Conservation (phyloP, 2,888 invertebrate species). For the Oscheius sp. region DNA sequence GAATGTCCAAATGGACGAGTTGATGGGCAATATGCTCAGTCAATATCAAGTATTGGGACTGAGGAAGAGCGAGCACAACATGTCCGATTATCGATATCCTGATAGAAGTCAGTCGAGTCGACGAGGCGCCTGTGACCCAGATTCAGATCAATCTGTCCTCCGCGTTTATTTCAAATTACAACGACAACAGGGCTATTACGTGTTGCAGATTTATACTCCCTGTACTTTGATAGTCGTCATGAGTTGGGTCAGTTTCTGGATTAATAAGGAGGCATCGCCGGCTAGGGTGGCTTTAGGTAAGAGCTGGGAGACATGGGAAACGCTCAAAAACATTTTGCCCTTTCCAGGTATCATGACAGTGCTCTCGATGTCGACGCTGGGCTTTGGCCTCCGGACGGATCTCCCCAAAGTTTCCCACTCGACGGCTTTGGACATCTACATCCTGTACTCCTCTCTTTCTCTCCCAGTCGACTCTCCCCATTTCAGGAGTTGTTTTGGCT, state of each 20-base stretch:
- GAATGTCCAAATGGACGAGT: conserved; percentile 82
- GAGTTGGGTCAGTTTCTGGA: conserved; percentile 82
- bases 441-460: conserved; percentile 76
- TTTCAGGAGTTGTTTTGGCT: conserved; percentile 63
- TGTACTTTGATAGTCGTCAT: conserved; percentile 75
- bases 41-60: conserved; percentile 87
- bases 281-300: conserved; percentile 85
- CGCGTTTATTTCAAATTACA: conserved; percentile 84
- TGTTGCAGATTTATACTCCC: conserved; percentile 77
- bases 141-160: conserved; percentile 74
- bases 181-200: conserved; percentile 82
- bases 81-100: conserved; percentile 56
- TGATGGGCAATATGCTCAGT: conserved; percentile 89
- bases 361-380: conserved; percentile 86
- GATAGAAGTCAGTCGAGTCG: conserved; percentile 49
- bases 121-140: too few species aligned
- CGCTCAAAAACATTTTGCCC: background rate
- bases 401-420: conserved; percentile 87
- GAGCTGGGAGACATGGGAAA: background rate
- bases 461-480: background rate
- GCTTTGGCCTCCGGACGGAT: conserved; percentile 82
- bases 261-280: conserved; percentile 82
- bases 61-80: conserved; percentile 63
- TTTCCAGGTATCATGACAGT: conserved; percentile 84
- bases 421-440: conserved; percentile 87